Conservation (phyloP, 2,113 vertebrate genomes). For the Lathamus discolor region DNA sequence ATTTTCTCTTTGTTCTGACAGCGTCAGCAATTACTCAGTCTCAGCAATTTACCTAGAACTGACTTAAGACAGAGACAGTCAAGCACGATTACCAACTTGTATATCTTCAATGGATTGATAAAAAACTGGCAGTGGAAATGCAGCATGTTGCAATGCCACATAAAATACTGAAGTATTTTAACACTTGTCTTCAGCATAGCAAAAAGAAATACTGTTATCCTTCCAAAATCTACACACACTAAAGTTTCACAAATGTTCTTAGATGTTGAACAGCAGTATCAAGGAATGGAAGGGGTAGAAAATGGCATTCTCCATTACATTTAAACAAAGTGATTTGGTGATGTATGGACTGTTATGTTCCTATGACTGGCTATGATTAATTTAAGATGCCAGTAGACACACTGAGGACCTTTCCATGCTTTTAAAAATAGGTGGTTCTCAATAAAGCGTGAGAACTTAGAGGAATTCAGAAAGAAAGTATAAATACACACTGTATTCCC, state of each 20-base stretch:
- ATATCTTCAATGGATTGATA: not conserved
- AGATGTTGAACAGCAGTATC: not conserved
- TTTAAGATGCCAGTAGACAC: not conserved
- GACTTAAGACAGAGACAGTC: not conserved
- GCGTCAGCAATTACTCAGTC: not conserved
- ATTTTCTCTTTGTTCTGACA: not conserved
- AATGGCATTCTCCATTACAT: not conserved
- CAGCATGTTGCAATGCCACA: not conserved
- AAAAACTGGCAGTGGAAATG: not conserved
- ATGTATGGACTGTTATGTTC: not conserved
- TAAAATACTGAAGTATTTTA: not conserved
- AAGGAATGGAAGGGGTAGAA: not conserved
- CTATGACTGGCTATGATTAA: not conserved
- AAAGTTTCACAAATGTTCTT: not conserved
- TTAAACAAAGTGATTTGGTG: not conserved
- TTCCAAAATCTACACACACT: not conserved
- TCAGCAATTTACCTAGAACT: not conserved
- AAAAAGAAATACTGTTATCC: not conserved
- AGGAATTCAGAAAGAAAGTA: not conserved
- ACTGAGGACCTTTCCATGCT: not conserved
- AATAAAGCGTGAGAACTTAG: not conserved
- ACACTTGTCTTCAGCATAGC: not conserved
- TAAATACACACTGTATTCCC: not conserved
- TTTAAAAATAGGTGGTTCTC: conserved; percentile 1
- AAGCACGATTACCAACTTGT: not conserved